Evolutionary conservation across 2,888 invertebrate species (phyloP).

Genomic region (Ecdyonurus torrentis): DNA sequence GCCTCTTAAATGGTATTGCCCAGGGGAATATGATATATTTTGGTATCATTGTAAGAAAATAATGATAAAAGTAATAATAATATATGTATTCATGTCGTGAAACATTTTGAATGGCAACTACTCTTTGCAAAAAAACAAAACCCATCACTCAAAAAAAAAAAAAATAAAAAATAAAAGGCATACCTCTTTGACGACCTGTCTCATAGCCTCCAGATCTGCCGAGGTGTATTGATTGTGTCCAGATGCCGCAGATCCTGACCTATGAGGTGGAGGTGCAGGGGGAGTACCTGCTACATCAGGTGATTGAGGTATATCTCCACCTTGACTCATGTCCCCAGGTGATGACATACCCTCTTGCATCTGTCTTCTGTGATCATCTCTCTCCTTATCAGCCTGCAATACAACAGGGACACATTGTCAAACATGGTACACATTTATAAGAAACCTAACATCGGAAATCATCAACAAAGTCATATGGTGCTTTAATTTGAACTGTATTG

Average conservation of each 20-base stretch:
- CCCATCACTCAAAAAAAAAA: no score
- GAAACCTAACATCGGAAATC: background rate
- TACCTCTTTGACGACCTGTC: conserved; percentile 65
- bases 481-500: background rate
- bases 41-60: no score
- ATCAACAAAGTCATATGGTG: background rate
- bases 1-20: no score
- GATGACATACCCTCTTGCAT: conserved; percentile 12
- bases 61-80: no score
- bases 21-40: no score
- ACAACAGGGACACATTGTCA: background rate
- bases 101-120: no score
- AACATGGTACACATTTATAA: background rate
- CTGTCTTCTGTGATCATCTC: conserved; percentile 51
- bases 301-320: conserved; percentile 12
- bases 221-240: background rate
- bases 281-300: conserved; percentile 13
- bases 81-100: no score
- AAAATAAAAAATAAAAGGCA: no score
- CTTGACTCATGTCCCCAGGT: conserved; percentile 13
- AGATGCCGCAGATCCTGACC: conserved; percentile 1
- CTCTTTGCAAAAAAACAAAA: no score
- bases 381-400: conserved; percentile 57
- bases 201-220: conserved; percentile 53
- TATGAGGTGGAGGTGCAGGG: conserved; percentile 25